Evolutionary conservation across 2,888 invertebrate species (phyloP).

Genomic region (Amaurobius ferox): DNA sequence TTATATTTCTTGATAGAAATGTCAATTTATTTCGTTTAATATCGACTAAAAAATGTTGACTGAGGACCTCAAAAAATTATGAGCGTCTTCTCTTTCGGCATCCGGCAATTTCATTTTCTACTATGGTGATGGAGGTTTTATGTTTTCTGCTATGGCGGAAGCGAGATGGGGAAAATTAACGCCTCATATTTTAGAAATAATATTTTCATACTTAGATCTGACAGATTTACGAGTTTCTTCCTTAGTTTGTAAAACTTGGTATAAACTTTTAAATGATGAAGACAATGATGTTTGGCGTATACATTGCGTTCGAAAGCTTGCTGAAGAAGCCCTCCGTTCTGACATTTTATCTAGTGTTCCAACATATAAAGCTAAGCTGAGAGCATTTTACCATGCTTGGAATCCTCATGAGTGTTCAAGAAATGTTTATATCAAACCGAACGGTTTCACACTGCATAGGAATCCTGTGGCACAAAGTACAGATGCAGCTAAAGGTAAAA

Average conservation of each 20-base stretch:
- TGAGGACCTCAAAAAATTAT: too few species aligned
- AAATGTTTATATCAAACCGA: constrained; percentile 96
- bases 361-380: constrained; percentile 93
- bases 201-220: constrained; percentile 93
- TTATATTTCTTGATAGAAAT: too few species aligned
- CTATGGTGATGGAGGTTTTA: constrained; percentile 59
- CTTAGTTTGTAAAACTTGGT: constrained; percentile 95
- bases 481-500: constrained; percentile 90
- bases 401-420: constrained; percentile 97
- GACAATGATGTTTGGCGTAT: constrained; percentile 96
- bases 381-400: constrained; percentile 97
- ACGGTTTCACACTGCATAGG: constrained; percentile 97
- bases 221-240: constrained; percentile 92
- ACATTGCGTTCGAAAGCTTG: constrained; percentile 90
- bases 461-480: constrained; percentile 99
- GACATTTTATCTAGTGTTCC: constrained; percentile 91
- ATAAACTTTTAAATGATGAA: constrained; percentile 91
- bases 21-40: too few species aligned
- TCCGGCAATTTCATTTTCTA: neutral
- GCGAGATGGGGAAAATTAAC: constrained; percentile 79
- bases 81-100: neutral
- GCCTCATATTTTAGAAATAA: constrained; percentile 89
- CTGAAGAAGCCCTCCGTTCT: constrained; percentile 91
- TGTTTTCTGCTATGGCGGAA: constrained; percentile 73
- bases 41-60: too few species aligned